phyloP scores from a whole-genome alignment of 2,113 vertebrate genomes.

The Nannobrachium achirus region DNA sequence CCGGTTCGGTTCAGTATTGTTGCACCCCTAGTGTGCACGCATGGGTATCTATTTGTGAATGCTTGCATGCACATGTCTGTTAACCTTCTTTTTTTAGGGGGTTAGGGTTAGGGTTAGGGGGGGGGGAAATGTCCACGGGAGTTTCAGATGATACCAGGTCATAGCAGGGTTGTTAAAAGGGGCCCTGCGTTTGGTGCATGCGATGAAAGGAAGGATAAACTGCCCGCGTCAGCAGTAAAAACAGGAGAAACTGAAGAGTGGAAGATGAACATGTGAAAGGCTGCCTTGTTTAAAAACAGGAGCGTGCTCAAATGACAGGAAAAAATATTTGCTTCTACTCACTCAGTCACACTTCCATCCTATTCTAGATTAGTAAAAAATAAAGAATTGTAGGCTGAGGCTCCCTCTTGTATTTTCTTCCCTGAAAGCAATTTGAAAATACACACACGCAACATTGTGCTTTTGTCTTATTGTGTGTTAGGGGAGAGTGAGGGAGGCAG shows the following conservation, averaged over 20 bases:
- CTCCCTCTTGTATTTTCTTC: slow-evolving; percentile 5
- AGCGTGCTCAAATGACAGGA: neutral
- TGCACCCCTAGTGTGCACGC: no score
- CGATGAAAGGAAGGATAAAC: slow-evolving; percentile 31
- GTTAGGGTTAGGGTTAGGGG: no score
- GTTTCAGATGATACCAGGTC: slow-evolving; percentile 10
- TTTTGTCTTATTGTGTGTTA: slow-evolving; percentile 3
- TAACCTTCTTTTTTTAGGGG: no score
- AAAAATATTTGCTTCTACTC: slow-evolving; percentile 8
- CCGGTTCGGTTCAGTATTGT: no score
- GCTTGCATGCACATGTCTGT: no score
- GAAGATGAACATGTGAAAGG: slow-evolving; percentile 33
- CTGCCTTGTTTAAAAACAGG: slow-evolving; percentile 11
- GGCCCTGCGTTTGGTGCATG: slow-evolving; percentile 34
- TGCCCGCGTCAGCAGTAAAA: slow-evolving; percentile 32
- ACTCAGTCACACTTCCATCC: neutral
- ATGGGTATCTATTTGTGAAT: neutral
- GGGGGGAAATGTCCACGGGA: neutral
- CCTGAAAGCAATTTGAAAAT: slow-evolving; percentile 18
- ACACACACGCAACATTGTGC: neutral
- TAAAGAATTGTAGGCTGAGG: neutral
- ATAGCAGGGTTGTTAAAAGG: slow-evolving; percentile 29
- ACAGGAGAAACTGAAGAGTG: slow-evolving; percentile 29
- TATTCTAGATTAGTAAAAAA: neutral
- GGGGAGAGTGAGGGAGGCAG: slow-evolving; percentile 18